Conservation (phyloP, 2,888 invertebrate species). For the Spisula subtruncata region DNA sequence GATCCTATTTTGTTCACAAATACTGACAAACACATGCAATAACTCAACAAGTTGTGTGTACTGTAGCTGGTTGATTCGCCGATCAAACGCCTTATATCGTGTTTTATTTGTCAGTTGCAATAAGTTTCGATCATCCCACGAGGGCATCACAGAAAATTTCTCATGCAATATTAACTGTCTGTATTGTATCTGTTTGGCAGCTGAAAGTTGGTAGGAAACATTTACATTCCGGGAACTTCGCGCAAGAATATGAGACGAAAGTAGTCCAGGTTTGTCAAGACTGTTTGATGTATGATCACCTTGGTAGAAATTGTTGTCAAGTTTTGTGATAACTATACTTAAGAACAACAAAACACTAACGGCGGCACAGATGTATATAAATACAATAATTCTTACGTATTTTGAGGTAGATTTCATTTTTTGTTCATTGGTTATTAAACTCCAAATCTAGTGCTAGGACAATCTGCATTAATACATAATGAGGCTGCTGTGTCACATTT, state of each 20-base stretch:
- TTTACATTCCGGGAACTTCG: background rate
- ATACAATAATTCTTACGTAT: background rate
- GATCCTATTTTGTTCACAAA: slow-evolving; percentile 53
- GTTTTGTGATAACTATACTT: background rate
- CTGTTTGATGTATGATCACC: background rate
- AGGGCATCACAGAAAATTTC: slow-evolving; percentile 31
- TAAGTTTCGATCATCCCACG: slow-evolving; percentile 49
- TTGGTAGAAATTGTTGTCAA: background rate
- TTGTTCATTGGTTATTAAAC: background rate
- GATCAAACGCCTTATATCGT: slow-evolving; percentile 60
- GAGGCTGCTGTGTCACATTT: background rate
- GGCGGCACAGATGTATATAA: background rate
- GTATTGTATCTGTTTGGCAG: slow-evolving; percentile 22
- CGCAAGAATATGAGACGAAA: background rate
- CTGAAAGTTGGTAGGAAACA: background rate
- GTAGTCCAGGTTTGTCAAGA: slow-evolving; percentile 23
- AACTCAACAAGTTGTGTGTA: slow-evolving; percentile 42
- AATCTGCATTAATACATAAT: background rate
- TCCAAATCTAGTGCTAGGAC: background rate
- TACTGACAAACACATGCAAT: slow-evolving; percentile 47
- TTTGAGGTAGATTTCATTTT: background rate
- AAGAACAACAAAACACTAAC: background rate
- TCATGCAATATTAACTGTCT: slow-evolving; percentile 39
- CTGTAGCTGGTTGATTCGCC: slow-evolving; percentile 49
- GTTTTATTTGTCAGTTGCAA: slow-evolving; percentile 30